Conservation (phyloP, 1,140 invertebrate genomes). For the Drosophila biarmipes region DNA sequence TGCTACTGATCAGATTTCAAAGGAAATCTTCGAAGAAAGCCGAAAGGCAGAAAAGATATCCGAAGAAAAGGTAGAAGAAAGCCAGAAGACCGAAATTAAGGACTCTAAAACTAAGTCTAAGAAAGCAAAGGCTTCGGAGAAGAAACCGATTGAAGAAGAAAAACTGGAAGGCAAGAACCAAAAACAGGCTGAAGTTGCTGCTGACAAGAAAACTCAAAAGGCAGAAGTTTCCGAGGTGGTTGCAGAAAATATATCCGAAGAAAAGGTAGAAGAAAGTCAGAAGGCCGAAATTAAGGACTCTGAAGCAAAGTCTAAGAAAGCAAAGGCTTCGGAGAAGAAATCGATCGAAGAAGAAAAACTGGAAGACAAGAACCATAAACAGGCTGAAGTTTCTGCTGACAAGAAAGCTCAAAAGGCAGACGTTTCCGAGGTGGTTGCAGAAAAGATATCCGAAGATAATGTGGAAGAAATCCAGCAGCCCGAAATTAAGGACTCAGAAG, state of each 20-base stretch:
- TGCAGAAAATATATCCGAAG: constrained; percentile 11
- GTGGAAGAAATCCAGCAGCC: neutral
- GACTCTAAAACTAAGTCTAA: constrained; percentile 30
- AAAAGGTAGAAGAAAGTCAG: neutral
- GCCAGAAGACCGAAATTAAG: neutral
- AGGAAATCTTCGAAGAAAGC: constrained; percentile 11
- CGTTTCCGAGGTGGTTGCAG: constrained; percentile 16
- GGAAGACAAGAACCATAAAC: constrained; percentile 19
- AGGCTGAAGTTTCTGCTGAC: constrained; percentile 1
- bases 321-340: constrained; percentile 28
- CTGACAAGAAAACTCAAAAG: neutral
- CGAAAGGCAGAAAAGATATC: constrained; percentile 9
- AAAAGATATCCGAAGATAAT: constrained; percentile 19
- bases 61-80: neutral
- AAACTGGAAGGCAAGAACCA: constrained; percentile 17
- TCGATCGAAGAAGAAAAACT: constrained; percentile 21
- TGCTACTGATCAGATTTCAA: constrained; percentile 19
- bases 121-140: constrained; percentile 39
- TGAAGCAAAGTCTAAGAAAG: constrained; percentile 42
- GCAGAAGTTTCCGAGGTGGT: neutral
- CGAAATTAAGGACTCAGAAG: constrained; percentile 2
- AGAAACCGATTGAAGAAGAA: constrained; percentile 21
- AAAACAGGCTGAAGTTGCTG: constrained; percentile 6
- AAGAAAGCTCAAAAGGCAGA: constrained; percentile 8
- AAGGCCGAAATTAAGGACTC: neutral